phyloP scores from a whole-genome alignment of 2,888 invertebrate species.

The Eristalis intricaria region DNA sequence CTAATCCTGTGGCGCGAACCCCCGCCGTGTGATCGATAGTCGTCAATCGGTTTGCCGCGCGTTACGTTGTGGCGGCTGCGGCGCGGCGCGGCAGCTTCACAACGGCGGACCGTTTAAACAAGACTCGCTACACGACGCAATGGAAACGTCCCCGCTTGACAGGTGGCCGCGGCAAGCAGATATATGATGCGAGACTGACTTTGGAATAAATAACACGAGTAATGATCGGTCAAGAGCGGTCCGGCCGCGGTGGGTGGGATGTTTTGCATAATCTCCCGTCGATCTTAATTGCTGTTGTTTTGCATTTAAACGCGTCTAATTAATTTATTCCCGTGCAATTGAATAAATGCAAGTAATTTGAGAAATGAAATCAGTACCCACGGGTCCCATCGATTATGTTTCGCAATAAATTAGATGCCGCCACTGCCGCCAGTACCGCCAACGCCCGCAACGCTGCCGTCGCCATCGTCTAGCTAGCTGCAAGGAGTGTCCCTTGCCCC shows the following conservation, averaged over 20 bases:
- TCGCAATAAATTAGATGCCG: neutral
- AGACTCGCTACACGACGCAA: neutral
- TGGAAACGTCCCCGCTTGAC: neutral
- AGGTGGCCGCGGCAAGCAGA: neutral
- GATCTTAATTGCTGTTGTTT: slow-evolving; percentile 1
- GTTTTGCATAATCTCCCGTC: slow-evolving; percentile 1
- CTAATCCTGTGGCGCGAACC: neutral
- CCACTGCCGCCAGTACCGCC: neutral
- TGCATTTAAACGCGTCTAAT: neutral
- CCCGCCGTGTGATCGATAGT: neutral
- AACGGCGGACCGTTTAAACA: neutral
- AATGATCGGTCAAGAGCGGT: neutral
- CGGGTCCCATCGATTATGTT: neutral
- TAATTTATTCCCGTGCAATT: neutral
- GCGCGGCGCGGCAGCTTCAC: neutral
- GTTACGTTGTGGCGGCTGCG: neutral
- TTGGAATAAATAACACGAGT: neutral
- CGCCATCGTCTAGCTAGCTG: neutral
- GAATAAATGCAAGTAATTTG: neutral
- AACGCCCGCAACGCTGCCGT: neutral
- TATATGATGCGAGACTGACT: neutral
- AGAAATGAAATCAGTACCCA: neutral
- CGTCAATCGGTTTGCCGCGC: neutral
- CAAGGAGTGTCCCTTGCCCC: neutral
- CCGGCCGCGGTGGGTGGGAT: neutral